Base-by-base conservation (phyloP, 1,140 invertebrate genomes). In the Solenopsis fugax region DNA sequence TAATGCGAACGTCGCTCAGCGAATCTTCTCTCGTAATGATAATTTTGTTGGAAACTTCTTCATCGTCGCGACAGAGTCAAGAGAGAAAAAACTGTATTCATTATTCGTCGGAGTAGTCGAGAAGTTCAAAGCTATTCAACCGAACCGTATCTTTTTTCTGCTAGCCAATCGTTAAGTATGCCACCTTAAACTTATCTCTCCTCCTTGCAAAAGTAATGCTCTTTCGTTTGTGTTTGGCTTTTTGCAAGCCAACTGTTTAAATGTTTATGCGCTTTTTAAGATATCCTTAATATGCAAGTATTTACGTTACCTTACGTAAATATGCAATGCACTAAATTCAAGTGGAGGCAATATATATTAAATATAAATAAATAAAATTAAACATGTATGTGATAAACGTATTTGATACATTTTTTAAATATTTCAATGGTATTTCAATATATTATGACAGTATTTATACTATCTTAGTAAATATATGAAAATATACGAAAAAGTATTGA, bases 91-190 rank as follows among this genome's bases (percentile, higher is more conserved):
- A 54, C 37, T 29, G 64, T 29, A 81, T 81, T 82, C 52, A 71
- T 82, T 82, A 72, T 56, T 58, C 78, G 52, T 41, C 24, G 16
- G 52, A 34, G n/a, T 72, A n/a, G 52, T 48, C 21, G 65, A 82
- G 37, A 72, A 82, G 80, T 82, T 82, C 7, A 41, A 24, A 84
- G 69, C 69, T 50, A 75, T 62, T 84, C 80, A 84, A 60, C 69
- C 24, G 52, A 81, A 37, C 21, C 34, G 54, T 84, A 75, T 84
- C 54, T 62, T 50, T 72, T 58, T 45, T 62, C 24, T 75, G 12
- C 80, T 29, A 41, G 54, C 13, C 69, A 50, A 75, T 84, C 34
- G 29, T 60, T 50, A 84, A 84, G 24, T 48, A 60, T 21, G 18
- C 9, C 41, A n/a, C 7, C 24, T 62, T 34, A 60, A 72, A 73